These are phyloP conservation scores for Andricus quercusramuli DNA, from an alignment of 2,888 invertebrate species.

Conservation along the genomic window DNA sequence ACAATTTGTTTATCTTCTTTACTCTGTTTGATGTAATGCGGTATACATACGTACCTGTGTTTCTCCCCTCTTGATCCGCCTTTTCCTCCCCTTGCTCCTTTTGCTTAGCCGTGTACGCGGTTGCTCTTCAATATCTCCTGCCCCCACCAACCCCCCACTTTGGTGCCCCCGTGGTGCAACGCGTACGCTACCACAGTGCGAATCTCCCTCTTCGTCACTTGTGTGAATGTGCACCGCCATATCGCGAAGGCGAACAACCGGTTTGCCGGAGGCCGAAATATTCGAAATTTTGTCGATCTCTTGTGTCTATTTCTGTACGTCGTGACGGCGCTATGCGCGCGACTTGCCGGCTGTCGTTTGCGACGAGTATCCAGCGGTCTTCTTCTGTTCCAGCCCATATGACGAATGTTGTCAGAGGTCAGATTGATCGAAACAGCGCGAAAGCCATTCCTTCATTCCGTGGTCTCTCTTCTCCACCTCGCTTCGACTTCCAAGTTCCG, in stretches of 20 bases:
- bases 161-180: constrained; percentile 63
- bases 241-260: constrained; percentile 39
- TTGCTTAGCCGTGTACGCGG: constrained; percentile 39
- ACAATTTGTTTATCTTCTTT: not conserved
- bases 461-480: constrained; percentile 15
- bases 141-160: constrained; percentile 46
- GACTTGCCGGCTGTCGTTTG: constrained; percentile 29
- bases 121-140: constrained; percentile 48
- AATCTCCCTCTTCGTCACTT: constrained; percentile 37
- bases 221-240: constrained; percentile 32
- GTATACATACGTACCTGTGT: constrained; percentile 36
- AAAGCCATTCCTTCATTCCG: constrained; percentile 15
- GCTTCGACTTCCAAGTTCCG: not conserved
- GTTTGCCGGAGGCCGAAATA: constrained; percentile 26
- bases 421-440: constrained; percentile 34
- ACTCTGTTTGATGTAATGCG: not conserved
- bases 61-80: constrained; percentile 43
- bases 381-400: constrained; percentile 26
- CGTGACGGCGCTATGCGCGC: constrained; percentile 30
- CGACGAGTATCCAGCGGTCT: not conserved
- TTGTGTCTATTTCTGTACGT: constrained; percentile 32
- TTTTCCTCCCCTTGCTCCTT: constrained; percentile 56
- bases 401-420: constrained; percentile 42
- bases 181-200: constrained; percentile 61
- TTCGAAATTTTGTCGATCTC: constrained; percentile 33